Evolutionary conservation across 2,797 vertebrate species (phyloP), one percentile per base, ranked within the genome.

Genomic region (Simalia tracyae): DNA sequence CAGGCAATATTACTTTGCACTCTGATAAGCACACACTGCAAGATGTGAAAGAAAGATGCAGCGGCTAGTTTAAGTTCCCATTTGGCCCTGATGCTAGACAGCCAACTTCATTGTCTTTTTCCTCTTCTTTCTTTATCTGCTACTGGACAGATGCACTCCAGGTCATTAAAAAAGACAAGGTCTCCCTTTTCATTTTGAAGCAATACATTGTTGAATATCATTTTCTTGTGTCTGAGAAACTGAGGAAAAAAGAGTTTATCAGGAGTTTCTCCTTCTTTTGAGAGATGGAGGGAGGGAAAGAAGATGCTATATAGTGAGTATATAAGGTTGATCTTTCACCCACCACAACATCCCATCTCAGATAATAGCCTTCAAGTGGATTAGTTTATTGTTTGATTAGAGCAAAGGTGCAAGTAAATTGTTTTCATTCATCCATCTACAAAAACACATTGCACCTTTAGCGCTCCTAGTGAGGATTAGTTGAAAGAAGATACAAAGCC

Each of bases 341-440:
- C 93, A 4, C 31, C 31, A 6, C 94, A 50, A 68, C 92, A 95
- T 56, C 93, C 92, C 94, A 50, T 88, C 95, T 90, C 93, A 93
- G 93, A 93, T 89, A 96, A 95, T 92, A 95, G 90, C 94, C 95
- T 95, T 96, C 96, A 95, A 97, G 96, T 96, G 97, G 96, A 96
- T 97, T 95, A 96, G 93, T 97, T 96, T 94, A 96, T 97, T 96
- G 96, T 97, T 91, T 94, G 97, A 96, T 93, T 92, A 95, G 95
- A 91, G 86, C 96, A 84, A 96, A 97, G 97, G 97, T 97, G 95
- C 94, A 89, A 94, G 96, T 93, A 89, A 89, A 94, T 93, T 95
- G 97, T 97, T 98, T 97, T 96, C 96, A 97, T 97, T 97, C 96
- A 96, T 95, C 96, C 94, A 91, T 96, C 93, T 95, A 95, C 96